Conservation (phyloP, 1,140 invertebrate genomes). For the Zaprionus kolodkinae region DNA sequence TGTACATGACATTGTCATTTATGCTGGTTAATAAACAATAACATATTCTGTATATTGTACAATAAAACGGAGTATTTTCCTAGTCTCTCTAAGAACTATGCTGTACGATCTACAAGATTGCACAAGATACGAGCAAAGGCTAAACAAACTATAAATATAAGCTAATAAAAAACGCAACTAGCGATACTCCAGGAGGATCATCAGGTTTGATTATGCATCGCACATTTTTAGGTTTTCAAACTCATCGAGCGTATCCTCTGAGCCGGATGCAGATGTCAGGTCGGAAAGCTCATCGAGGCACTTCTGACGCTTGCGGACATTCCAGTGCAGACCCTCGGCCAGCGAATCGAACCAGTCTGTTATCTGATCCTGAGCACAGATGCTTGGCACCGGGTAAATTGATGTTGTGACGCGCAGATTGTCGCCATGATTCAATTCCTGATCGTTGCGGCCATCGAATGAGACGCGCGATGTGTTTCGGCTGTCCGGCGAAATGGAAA, state of each 20-base stretch:
- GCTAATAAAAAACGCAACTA: constrained; percentile 10
- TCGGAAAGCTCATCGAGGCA: constrained; percentile 94
- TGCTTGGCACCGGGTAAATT: constrained; percentile 97
- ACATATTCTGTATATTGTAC: constrained; percentile 44
- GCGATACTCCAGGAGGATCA: not conserved
- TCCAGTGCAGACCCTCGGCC: constrained; percentile 98
- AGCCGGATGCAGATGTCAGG: constrained; percentile 90
- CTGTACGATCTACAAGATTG: constrained; percentile 53
- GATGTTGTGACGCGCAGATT: constrained; percentile 97
- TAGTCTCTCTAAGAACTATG: constrained; percentile 30
- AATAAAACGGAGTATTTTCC: constrained; percentile 68
- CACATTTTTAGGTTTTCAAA: constrained; percentile 85
- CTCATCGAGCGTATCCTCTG: constrained; percentile 91
- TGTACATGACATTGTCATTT: constrained; percentile 8
- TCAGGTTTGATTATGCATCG: constrained; percentile 53
- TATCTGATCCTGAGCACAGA: constrained; percentile 97
- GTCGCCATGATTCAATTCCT: constrained; percentile 96
- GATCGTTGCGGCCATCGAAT: constrained; percentile 96
- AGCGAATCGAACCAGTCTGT: constrained; percentile 98
- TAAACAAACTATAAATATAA: constrained; percentile 57
- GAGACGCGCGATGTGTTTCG: constrained; percentile 98
- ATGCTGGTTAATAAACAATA: constrained; percentile 9
- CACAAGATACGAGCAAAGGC: constrained; percentile 48
- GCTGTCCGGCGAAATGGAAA: constrained; percentile 96
- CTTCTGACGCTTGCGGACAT: constrained; percentile 96